A percentile compares a stretch with the other conserved stretches of the same genome.
These are phyloP conservation scores for Deilephila porcellus DNA, from an alignment of 2,888 invertebrate genomes.

Conservation along the genomic window DNA sequence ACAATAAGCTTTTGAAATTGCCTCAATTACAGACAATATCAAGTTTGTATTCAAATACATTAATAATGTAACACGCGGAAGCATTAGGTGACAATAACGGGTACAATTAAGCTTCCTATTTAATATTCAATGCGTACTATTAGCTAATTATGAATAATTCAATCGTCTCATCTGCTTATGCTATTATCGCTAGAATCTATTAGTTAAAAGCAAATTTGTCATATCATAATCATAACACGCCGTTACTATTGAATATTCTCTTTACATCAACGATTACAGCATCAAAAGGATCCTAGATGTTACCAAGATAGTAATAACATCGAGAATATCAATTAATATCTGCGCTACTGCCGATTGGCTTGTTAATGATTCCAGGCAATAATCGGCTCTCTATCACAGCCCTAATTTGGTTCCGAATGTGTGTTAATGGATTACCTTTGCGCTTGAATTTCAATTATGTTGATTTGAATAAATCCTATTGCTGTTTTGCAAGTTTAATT, in stretches of 20 bases:
- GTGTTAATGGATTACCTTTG: conserved; percentile 13
- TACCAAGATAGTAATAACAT: too few species aligned
- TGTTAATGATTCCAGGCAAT: background rate
- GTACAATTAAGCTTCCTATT: conserved; percentile 36
- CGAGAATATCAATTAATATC: background rate
- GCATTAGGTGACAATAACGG: conserved; percentile 37
- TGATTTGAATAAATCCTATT: conserved; percentile 24
- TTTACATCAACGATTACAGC: too few species aligned
- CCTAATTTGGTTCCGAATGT: conserved; percentile 25
- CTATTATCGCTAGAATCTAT: conserved; percentile 11
- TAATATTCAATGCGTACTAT: conserved; percentile 38
- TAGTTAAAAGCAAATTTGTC: background rate
- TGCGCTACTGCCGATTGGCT: background rate
- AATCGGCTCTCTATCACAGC: background rate
- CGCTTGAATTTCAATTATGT: conserved; percentile 11
- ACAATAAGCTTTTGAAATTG: background rate
- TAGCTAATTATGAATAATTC: conserved; percentile 42
- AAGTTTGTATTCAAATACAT: conserved; percentile 8
- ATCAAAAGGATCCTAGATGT: too few species aligned
- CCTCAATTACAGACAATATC: background rate
- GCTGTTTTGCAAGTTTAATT: conserved; percentile 24
- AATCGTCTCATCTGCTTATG: conserved; percentile 33
- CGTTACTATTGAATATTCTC: background rate
- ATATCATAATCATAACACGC: background rate
- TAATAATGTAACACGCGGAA: conserved; percentile 18